Evolutionary conservation across 2,113 vertebrate genomes (phyloP).

Genomic region (Campylomormyrus tamandua): DNA sequence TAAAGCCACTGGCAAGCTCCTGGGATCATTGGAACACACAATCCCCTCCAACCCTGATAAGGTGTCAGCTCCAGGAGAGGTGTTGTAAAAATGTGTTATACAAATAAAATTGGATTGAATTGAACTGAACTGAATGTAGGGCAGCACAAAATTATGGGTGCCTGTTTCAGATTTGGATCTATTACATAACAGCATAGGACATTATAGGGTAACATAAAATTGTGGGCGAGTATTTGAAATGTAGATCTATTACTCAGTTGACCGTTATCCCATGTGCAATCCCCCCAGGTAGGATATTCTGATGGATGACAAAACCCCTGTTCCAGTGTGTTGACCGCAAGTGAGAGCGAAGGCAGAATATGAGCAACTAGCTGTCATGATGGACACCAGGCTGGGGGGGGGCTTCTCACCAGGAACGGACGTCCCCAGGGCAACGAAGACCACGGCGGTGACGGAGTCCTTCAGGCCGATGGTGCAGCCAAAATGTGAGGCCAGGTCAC

Average conservation of each 20-base stretch:
- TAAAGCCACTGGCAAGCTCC: too few species aligned
- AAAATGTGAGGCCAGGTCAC: constrained; percentile 87
- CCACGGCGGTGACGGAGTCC: constrained; percentile 81
- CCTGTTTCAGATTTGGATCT: neutral
- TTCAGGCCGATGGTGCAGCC: constrained; percentile 84
- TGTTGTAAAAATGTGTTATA: neutral
- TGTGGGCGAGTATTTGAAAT: neutral
- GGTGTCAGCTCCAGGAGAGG: too few species aligned
- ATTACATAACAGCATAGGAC: neutral
- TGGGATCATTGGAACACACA: too few species aligned
- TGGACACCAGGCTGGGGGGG: neutral
- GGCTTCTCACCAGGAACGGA: constrained; percentile 72
- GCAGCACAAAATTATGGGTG: neutral
- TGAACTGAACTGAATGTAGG: neutral
- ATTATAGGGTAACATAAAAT: neutral
- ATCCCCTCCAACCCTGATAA: too few species aligned
- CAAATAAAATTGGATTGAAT: neutral
- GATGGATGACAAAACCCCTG: neutral
- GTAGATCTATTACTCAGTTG: neutral
- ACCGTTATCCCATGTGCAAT: neutral
- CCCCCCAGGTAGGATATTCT: neutral
- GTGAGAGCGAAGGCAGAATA: neutral
- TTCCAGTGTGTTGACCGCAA: neutral
- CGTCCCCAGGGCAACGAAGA: constrained; percentile 85
- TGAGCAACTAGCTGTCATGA: neutral